A percentile compares a stretch with the other conserved stretches of the same genome.
Evolutionary conservation across 2,797 vertebrate species (phyloP).

Genomic region (Gephyroberyx darwinii): DNA sequence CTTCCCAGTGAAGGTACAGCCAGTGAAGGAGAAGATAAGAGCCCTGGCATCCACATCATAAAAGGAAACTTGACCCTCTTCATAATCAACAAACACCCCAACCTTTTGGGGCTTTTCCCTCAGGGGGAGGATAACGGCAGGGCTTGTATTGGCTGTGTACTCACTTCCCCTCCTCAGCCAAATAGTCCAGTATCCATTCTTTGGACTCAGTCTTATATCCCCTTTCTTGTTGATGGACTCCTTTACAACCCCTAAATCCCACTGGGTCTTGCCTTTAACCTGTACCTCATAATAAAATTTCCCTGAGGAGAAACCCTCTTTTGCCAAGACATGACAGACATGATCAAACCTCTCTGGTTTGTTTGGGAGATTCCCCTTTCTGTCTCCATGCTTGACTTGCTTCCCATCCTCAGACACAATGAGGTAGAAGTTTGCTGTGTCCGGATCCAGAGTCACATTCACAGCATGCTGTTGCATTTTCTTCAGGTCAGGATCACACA

Average conservation of each 20-base stretch:
- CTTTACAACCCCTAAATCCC: slow-evolving; percentile 67
- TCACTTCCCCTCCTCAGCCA: slow-evolving; percentile 56
- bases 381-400: slow-evolving; percentile 47
- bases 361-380: slow-evolving; percentile 4
- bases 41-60: slow-evolving; percentile 56
- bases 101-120: slow-evolving; percentile 58
- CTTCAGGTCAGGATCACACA: slow-evolving; percentile 67
- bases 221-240: slow-evolving; percentile 69
- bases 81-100: slow-evolving; percentile 67
- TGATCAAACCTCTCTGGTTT: slow-evolving; percentile 57
- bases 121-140: slow-evolving; percentile 29
- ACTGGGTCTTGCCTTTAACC: slow-evolving; percentile 65
- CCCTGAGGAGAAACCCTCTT: slow-evolving; percentile 57
- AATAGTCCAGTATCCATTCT: slow-evolving; percentile 69
- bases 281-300: slow-evolving; percentile 71
- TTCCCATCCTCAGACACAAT: slow-evolving; percentile 58
- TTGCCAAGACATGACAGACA: slow-evolving; percentile 60
- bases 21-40: slow-evolving; percentile 64
- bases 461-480: slow-evolving; percentile 55
- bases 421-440: slow-evolving; percentile 64
- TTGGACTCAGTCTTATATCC: slow-evolving; percentile 56
- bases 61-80: slow-evolving; percentile 61
- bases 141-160: slow-evolving; percentile 36
- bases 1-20: slow-evolving; percentile 53
- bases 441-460: slow-evolving; percentile 63